These are phyloP conservation scores for Centruroides vittatus DNA, from an alignment of 1,140 invertebrate species.

Conservation along the genomic window DNA sequence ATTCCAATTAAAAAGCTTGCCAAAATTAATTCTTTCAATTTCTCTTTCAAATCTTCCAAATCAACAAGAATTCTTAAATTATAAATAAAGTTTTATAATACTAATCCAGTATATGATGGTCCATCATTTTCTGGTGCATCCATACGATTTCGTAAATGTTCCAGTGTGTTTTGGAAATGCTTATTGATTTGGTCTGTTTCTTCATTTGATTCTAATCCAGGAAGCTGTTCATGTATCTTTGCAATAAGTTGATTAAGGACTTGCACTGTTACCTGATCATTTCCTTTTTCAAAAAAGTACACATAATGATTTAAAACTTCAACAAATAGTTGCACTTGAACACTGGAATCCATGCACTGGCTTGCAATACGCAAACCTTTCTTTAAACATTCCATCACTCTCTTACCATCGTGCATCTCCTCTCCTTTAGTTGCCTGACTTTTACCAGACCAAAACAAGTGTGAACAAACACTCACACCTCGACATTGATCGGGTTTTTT, in stretches of 20 bases:
- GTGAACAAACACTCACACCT: constrained; percentile 76
- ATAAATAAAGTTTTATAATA: too few relatives aligned
- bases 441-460: constrained; percentile 93
- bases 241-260: constrained; percentile 73
- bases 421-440: constrained; percentile 45
- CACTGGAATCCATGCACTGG: constrained; percentile 94
- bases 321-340: constrained; percentile 89
- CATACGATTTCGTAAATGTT: constrained; percentile 41
- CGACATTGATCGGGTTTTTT: constrained; percentile 96
- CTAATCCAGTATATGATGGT: neutral
- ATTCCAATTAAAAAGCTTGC: too few relatives aligned
- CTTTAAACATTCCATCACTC: constrained; percentile 88
- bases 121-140: neutral
- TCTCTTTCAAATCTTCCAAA: too few relatives aligned
- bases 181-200: constrained; percentile 93
- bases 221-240: constrained; percentile 83
- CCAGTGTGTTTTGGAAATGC: constrained; percentile 78
- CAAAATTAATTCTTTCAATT: too few relatives aligned
- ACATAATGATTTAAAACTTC: constrained; percentile 90
- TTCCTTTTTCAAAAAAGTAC: constrained; percentile 86
- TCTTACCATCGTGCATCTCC: constrained; percentile 74
- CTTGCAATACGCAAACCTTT: constrained; percentile 88
- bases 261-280: constrained; percentile 52
- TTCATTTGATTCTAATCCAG: constrained; percentile 80
- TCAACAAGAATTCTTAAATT: too few relatives aligned